phyloP scores from a whole-genome alignment of 2,113 vertebrate genomes.

The Tachuris rubrigastra region DNA sequence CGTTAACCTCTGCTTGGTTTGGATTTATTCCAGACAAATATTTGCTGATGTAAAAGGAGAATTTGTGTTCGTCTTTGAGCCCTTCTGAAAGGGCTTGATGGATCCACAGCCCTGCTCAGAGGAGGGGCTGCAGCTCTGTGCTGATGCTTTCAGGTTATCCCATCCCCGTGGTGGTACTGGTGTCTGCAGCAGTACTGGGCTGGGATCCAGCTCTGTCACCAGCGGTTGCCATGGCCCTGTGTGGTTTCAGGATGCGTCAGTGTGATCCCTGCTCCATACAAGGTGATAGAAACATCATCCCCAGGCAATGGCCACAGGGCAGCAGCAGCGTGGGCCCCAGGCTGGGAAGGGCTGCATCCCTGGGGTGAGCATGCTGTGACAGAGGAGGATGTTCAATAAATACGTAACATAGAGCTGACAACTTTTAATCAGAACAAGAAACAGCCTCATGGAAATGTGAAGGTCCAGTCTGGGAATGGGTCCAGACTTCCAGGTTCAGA shows the following conservation, averaged over 20 bases:
- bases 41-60: constrained; percentile 55
- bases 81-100: constrained; percentile 3
- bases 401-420: fast-evolving
- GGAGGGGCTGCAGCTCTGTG: neutral
- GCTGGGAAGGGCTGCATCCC: neutral
- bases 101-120: neutral
- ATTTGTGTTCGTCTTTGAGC: neutral
- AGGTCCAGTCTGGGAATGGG: neutral
- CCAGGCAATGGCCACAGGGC: fast-evolving
- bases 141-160: neutral
- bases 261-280: fast-evolving
- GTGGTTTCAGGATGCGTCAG: neutral
- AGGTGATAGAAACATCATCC: neutral
- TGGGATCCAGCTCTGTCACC: neutral
- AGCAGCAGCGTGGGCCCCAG: neutral
- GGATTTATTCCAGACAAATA: constrained; percentile 46
- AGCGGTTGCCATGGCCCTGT: fast-evolving
- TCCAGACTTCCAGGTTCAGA: neutral
- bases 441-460: neutral
- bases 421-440: neutral
- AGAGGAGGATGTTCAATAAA: neutral
- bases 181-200: neutral
- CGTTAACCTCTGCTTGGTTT: constrained; percentile 52
- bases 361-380: neutral
- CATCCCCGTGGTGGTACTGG: neutral